Evolutionary conservation across 64 coral and sea anemone genomes (phyloP).

Genomic region (Cladopsammia gracilis): DNA sequence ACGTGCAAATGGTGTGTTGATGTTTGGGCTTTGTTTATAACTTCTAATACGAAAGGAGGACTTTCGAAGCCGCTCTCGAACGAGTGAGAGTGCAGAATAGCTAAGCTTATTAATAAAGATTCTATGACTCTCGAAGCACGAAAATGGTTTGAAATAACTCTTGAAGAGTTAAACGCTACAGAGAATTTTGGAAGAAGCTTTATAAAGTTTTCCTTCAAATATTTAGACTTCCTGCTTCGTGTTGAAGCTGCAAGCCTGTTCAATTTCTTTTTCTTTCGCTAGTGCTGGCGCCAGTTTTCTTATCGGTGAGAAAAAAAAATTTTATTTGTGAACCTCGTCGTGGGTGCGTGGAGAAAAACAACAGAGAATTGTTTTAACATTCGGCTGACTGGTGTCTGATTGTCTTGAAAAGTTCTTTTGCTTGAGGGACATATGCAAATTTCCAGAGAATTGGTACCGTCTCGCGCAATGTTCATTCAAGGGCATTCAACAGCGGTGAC

Average conservation of each 20-base stretch:
- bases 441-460: conserved; percentile 51
- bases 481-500: conserved; percentile 57
- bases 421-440: conserved; percentile 90
- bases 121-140: background rate
- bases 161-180: background rate
- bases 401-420: conserved; percentile 67
- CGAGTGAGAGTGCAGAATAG: background rate
- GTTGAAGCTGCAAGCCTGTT: background rate
- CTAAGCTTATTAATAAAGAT: background rate
- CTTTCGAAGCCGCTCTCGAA: conserved; percentile 59
- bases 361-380: conserved; percentile 9
- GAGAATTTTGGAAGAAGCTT: background rate
- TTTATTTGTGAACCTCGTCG: background rate
- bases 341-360: conserved; percentile 7
- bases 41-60: conserved; percentile 13
- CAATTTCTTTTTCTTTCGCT: background rate
- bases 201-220: background rate
- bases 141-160: background rate
- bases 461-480: conserved; percentile 51
- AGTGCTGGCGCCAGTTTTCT: background rate
- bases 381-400: conserved; percentile 70
- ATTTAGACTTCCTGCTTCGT: background rate
- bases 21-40: conserved; percentile 11
- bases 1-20: background rate
- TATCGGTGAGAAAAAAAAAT: background rate